These are phyloP conservation scores for Oryzias melastigma DNA, from an alignment of 2,113 vertebrate species.

Conservation along the genomic window DNA sequence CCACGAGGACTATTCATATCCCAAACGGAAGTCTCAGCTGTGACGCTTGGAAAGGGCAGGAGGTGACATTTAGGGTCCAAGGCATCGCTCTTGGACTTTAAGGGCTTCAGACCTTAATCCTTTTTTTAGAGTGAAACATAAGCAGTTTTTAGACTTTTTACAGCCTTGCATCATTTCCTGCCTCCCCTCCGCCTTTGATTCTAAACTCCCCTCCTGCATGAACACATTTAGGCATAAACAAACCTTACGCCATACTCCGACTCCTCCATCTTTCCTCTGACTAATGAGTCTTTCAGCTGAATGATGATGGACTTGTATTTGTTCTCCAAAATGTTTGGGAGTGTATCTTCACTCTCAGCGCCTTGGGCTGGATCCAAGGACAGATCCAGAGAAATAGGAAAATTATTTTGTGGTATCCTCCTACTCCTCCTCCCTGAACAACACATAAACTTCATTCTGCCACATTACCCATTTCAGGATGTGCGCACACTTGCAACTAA, in stretches of 20 bases:
- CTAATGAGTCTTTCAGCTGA: slow-evolving; percentile 84
- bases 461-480: slow-evolving; percentile 13
- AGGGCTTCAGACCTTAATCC: slow-evolving; percentile 77
- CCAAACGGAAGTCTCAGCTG: slow-evolving; percentile 78
- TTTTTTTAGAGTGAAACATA: slow-evolving; percentile 84
- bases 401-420: slow-evolving; percentile 81
- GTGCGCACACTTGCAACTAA: slow-evolving; percentile 33
- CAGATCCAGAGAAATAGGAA: slow-evolving; percentile 78
- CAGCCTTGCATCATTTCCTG: slow-evolving; percentile 85
- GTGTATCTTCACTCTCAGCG: slow-evolving; percentile 71
- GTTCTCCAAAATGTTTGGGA: slow-evolving; percentile 76
- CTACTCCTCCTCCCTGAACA: slow-evolving; percentile 63
- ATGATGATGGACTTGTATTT: slow-evolving; percentile 81
- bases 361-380: slow-evolving; percentile 80
- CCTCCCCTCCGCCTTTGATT: slow-evolving; percentile 76
- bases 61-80: slow-evolving; percentile 80
- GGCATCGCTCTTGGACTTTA: slow-evolving; percentile 68
- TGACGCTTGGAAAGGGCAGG: slow-evolving; percentile 69
- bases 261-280: slow-evolving; percentile 63
- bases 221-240: slow-evolving; percentile 39
- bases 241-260: slow-evolving; percentile 57
- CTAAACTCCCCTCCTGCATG: slow-evolving; percentile 63
- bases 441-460: slow-evolving; percentile 36
- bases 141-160: slow-evolving; percentile 73
- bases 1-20: slow-evolving; percentile 70